Evolutionary conservation across 1,140 invertebrate species (phyloP).

Genomic region (Dreissena polymorpha): DNA sequence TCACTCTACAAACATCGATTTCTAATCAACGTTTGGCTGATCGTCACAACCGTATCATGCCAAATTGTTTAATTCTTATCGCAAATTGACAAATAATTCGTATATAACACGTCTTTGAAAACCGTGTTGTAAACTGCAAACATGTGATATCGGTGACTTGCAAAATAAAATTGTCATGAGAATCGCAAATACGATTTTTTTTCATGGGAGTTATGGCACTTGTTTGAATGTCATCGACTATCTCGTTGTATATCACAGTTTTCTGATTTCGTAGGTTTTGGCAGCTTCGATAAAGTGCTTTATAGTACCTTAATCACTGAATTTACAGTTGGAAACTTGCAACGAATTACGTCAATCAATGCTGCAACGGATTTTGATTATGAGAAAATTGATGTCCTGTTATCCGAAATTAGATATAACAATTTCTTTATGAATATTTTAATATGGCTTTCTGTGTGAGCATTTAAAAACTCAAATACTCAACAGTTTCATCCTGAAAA

Average conservation of each 20-base stretch:
- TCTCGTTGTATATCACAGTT: slow-evolving; percentile 33
- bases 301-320: neutral
- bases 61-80: slow-evolving; percentile 27
- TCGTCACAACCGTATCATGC: slow-evolving; percentile 17
- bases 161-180: slow-evolving; percentile 11
- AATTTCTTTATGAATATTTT: no score
- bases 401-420: no score
- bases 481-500: no score
- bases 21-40: neutral
- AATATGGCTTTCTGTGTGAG: no score
- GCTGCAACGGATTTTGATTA: no score
- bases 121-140: slow-evolving; percentile 10
- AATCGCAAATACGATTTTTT: neutral
- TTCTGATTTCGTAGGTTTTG: neutral
- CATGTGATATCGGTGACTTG: neutral
- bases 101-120: slow-evolving; percentile 9
- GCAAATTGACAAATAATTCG: slow-evolving; percentile 28
- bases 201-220: slow-evolving; percentile 10
- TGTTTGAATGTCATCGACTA: slow-evolving; percentile 3
- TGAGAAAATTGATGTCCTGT: no score
- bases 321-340: no score
- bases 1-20: neutral
- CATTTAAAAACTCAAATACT: no score
- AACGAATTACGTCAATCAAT: no score
- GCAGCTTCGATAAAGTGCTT: neutral